Base-by-base conservation (phyloP, 1,140 invertebrate genomes). In the Penaeus indicus region DNA sequence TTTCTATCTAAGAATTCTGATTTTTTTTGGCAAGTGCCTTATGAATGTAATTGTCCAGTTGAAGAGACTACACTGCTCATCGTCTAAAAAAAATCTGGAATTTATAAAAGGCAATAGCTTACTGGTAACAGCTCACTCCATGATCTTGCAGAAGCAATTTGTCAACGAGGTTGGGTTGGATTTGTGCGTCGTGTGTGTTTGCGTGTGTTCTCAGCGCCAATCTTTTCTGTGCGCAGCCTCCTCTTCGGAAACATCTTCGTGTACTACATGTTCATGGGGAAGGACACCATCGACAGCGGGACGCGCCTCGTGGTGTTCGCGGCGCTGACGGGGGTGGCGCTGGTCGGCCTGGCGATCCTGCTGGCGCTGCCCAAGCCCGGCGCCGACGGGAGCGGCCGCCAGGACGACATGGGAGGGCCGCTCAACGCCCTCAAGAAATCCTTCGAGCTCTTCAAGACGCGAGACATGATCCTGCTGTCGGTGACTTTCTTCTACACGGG, bases 161-260 rank as follows among this genome's bases (percentile, higher is more conserved):
- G 38, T 42, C 38, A 42, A 8, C 38, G 38, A 4, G 7, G 38
- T 42, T 42, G 38, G 38, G 38, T 8, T 42, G 38, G 4, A 42
- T 54, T 13, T 11, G 11, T 54, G 54, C 16, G 54, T 54, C 16
- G 54, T 54, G 54, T 54, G 2, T 11, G 54, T 54, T 5, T 54
- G 54, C 54, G 11, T 13, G 54, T 54, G 54, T 54, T 54, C 54
- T 54, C 54, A 54, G 54, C 54, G 11, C 54, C 54, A 13, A 13
- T 13, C 54, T 13, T 54, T 54, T 13, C 54, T 54, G 11, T 27
- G 16, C 95, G 90, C 94, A 97, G 97, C 92, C 95, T 98, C 93
- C 96, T 99, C 92, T 95, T 97, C 91, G 98, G 98, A 81, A 99
- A 99, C 92, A 93, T 98, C 13, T 99, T 98, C 93, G 97, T 98